phyloP scores from a whole-genome alignment of 2,113 vertebrate species.

The Bolborhynchus lineola region DNA sequence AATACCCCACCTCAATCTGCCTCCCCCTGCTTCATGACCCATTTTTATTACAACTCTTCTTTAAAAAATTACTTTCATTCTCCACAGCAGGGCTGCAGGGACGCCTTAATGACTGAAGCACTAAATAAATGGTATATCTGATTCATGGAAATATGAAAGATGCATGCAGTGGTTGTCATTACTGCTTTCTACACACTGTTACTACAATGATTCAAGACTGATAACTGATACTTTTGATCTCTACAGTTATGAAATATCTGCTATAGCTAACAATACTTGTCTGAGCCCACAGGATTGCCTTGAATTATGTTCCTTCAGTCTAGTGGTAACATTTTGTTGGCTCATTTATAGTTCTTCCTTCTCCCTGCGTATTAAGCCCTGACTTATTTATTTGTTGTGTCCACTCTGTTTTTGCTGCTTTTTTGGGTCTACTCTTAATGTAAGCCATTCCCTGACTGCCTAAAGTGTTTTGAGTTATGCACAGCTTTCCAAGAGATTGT shows the following conservation, averaged over 20 bases:
- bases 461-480: background rate
- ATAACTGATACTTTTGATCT: background rate
- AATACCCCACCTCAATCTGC: no score
- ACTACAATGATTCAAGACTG: background rate
- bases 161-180: fast-evolving
- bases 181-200: background rate
- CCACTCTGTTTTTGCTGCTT: background rate
- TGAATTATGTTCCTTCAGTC: background rate
- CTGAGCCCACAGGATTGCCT: background rate
- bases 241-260: background rate
- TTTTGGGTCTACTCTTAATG: background rate
- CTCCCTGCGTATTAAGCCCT: background rate
- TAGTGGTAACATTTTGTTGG: background rate
- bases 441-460: background rate
- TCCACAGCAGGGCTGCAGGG: background rate
- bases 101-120: background rate
- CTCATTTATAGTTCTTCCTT: background rate
- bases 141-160: background rate
- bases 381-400: background rate
- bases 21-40: fast-evolving
- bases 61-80: background rate
- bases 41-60: background rate
- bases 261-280: background rate
- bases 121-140: background rate
- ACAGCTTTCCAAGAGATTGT: background rate